Percentiles rank a stretch among this genome's conserved stretches.
Evolutionary conservation across 2,797 vertebrate species (phyloP).

Genomic region (Dipus sagitta): DNA sequence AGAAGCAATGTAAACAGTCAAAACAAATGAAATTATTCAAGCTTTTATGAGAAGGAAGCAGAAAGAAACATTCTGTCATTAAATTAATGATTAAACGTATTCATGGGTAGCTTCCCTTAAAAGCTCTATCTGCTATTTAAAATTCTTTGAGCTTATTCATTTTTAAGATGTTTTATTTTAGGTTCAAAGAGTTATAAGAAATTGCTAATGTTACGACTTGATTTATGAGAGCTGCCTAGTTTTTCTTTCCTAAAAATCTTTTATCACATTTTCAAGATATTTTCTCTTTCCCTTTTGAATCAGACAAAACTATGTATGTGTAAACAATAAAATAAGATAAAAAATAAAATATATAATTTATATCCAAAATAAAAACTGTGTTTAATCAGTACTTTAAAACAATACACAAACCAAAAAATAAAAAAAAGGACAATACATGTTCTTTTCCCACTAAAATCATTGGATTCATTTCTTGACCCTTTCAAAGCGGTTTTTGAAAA

Average conservation of each 20-base stretch:
- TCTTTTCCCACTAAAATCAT: background rate
- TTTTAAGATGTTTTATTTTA: slow-evolving; percentile 69
- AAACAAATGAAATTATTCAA: slow-evolving; percentile 59
- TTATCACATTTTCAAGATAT: slow-evolving; percentile 65
- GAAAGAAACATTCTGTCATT: background rate
- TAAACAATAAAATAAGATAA: slow-evolving; percentile 3
- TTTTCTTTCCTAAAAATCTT: slow-evolving; percentile 36
- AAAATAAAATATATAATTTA: slow-evolving; percentile 55
- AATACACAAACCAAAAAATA: slow-evolving; percentile 10
- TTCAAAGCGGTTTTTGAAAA: slow-evolving; percentile 29
- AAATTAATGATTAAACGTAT: slow-evolving; percentile 60
- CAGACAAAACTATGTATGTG: slow-evolving; percentile 51
- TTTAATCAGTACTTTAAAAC: slow-evolving; percentile 14
- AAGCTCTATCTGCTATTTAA: background rate
- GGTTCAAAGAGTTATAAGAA: slow-evolving; percentile 66
- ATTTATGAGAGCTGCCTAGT: slow-evolving; percentile 32
- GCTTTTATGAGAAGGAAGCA: slow-evolving; percentile 42
- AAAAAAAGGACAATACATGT: slow-evolving; percentile 8
- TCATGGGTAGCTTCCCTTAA: slow-evolving; percentile 46
- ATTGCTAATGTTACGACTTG: slow-evolving; percentile 69
- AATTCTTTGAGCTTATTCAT: slow-evolving; percentile 52
- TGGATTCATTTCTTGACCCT: slow-evolving; percentile 42
- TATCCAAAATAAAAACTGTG: slow-evolving; percentile 49
- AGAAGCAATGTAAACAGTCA: slow-evolving; percentile 45
- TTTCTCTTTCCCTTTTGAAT: slow-evolving; percentile 27